Percentiles rank a stretch among this genome's conserved stretches.
Evolutionary conservation across 2,888 invertebrate genomes (phyloP).

Genomic region (Epirrhoe alternata): DNA sequence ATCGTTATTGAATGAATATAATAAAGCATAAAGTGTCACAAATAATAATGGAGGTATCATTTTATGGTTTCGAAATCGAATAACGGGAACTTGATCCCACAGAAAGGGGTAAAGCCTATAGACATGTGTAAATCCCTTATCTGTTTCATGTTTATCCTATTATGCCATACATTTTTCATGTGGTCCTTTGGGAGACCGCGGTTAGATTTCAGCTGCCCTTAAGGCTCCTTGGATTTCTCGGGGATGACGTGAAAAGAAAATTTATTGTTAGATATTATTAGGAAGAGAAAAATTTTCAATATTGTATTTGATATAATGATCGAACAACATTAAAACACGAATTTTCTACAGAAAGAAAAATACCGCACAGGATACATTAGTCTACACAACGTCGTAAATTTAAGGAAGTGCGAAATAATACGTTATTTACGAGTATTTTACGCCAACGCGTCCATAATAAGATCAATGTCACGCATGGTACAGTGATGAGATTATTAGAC

Average conservation of each 20-base stretch:
- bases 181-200: constrained; percentile 44
- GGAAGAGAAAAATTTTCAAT: too few species aligned
- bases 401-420: not conserved
- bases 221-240: constrained; percentile 48
- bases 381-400: not conserved
- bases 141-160: constrained; percentile 41
- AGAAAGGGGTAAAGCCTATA: constrained; percentile 30
- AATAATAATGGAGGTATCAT: not conserved
- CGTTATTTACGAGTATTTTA: not conserved
- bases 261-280: constrained; percentile 45
- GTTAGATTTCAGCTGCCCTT: constrained; percentile 42
- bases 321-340: too few species aligned
- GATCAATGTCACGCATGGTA: not conserved
- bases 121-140: constrained; percentile 37
- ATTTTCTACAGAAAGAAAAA: not conserved
- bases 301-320: too few species aligned
- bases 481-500: not conserved
- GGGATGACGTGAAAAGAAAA: constrained; percentile 46
- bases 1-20: not conserved
- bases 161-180: constrained; percentile 43
- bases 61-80: constrained; percentile 8
- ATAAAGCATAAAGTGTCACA: not conserved
- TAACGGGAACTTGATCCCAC: constrained; percentile 18
- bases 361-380: not conserved
- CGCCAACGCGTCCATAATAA: not conserved